Conservation (phyloP, 2,113 vertebrate genomes). For the Ptyas mucosa region DNA sequence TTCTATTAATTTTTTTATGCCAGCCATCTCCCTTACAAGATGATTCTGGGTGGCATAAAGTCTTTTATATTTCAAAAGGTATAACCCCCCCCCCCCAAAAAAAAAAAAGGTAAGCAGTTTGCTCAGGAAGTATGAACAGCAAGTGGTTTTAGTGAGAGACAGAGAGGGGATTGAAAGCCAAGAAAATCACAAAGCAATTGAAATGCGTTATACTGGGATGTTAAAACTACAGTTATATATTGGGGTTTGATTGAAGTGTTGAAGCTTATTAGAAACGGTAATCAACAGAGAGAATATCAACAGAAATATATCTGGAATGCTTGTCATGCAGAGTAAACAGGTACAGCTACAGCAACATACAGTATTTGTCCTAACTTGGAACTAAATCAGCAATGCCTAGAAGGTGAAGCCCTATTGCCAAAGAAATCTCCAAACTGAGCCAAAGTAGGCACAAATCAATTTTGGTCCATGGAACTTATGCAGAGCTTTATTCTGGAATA, state of each 20-base stretch:
- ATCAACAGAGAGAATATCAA: neutral
- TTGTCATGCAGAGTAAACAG: neutral
- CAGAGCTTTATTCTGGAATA: neutral
- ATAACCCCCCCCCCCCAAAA: too few species aligned
- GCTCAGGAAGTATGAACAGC: fast-evolving
- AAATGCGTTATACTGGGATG: neutral
- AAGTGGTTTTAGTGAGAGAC: neutral
- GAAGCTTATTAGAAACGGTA: neutral
- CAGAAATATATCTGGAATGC: neutral
- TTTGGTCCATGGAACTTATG: neutral
- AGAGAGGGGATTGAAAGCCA: neutral
- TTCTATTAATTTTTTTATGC: neutral
- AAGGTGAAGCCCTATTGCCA: neutral
- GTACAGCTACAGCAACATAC: fast-evolving
- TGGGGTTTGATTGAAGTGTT: neutral
- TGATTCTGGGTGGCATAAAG: neutral
- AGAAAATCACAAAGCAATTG: neutral
- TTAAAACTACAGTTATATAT: neutral
- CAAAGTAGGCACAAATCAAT: neutral
- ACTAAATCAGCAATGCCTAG: neutral
- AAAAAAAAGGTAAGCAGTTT: neutral
- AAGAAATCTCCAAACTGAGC: neutral
- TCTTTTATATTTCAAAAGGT: neutral
- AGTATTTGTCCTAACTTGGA: fast-evolving
- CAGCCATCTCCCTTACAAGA: neutral